Evolutionary conservation across 2,888 invertebrate genomes (phyloP).

Genomic region (Drosophila nr. fundita): DNA sequence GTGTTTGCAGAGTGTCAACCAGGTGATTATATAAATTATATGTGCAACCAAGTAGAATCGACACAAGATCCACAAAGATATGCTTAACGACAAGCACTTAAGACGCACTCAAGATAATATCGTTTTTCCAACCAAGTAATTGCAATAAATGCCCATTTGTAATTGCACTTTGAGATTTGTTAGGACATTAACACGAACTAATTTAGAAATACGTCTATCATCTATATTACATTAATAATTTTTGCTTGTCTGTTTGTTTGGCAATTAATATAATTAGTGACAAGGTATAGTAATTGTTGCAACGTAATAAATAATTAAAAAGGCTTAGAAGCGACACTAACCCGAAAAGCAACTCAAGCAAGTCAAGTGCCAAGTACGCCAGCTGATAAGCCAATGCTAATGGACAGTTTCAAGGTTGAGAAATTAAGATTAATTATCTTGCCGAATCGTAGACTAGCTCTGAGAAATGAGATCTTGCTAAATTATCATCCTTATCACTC

Average conservation of each 20-base stretch:
- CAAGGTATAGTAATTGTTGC: constrained; percentile 58
- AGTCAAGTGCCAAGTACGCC: constrained; percentile 23
- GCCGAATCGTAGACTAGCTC: not conserved
- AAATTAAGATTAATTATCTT: constrained; percentile 21
- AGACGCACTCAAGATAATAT: constrained; percentile 34
- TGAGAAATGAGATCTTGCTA: constrained; percentile 1
- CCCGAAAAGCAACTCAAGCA: constrained; percentile 60
- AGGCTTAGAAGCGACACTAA: constrained; percentile 36
- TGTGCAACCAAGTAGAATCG: constrained; percentile 45
- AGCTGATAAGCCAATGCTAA: constrained; percentile 52
- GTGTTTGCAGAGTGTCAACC: constrained; percentile 40
- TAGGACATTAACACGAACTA: constrained; percentile 60
- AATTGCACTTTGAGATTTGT: constrained; percentile 56
- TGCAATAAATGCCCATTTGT: constrained; percentile 30
- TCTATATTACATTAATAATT: constrained; percentile 1
- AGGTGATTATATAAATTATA: constrained; percentile 33
- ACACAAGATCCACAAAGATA: constrained; percentile 17
- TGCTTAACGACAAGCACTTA: constrained; percentile 31
- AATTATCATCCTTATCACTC: constrained; percentile 8
- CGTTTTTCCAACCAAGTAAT: constrained; percentile 22
- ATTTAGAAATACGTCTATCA: constrained; percentile 41
- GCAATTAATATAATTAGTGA: constrained; percentile 67
- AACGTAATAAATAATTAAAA: constrained; percentile 43
- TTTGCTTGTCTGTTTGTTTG: constrained; percentile 18
- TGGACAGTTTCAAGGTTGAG: constrained; percentile 39